Percentiles rank a stretch among this genome's conserved stretches.
phyloP scores from a whole-genome alignment of 1,140 invertebrate species.

The Probaryconus sp. region DNA sequence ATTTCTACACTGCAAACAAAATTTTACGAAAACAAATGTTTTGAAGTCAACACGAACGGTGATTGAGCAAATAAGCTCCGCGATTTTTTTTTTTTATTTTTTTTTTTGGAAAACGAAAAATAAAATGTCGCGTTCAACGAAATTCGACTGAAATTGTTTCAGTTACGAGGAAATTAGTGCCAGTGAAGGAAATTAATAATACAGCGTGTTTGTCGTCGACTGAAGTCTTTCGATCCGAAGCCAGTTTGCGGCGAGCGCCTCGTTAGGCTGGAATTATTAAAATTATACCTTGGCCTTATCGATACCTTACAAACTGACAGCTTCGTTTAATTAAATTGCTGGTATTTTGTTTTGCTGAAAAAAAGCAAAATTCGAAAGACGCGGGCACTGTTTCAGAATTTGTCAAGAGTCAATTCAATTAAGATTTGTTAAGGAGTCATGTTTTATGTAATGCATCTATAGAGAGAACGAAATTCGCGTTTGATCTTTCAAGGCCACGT shows the following conservation, averaged over 20 bases:
- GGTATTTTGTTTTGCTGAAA: slow-evolving; percentile 40
- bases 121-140: slow-evolving; percentile 25
- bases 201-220: slow-evolving; percentile 34
- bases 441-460: slow-evolving; percentile 15
- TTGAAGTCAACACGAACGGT: too few species aligned
- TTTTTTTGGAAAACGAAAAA: too few species aligned
- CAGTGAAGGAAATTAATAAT: slow-evolving; percentile 33
- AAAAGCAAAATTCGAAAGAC: slow-evolving; percentile 2
- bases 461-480: slow-evolving; percentile 12
- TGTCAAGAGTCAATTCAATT: slow-evolving; percentile 19
- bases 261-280: slow-evolving; percentile 44
- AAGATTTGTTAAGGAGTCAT: slow-evolving; percentile 16
- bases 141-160: slow-evolving; percentile 30
- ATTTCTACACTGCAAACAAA: too few species aligned
- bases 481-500: slow-evolving; percentile 9
- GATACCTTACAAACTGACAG: slow-evolving; percentile 29
- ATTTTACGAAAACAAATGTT: too few species aligned
- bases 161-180: slow-evolving; percentile 23
- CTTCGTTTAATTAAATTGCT: slow-evolving; percentile 45
- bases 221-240: slow-evolving; percentile 30
- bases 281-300: slow-evolving; percentile 30
- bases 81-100: too few species aligned
- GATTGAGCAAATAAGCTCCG: too few species aligned
- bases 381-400: slow-evolving; percentile 10
- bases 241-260: slow-evolving; percentile 28